Base-by-base conservation (phyloP, 2,888 invertebrate species). In the Seladonia tumulorum region DNA sequence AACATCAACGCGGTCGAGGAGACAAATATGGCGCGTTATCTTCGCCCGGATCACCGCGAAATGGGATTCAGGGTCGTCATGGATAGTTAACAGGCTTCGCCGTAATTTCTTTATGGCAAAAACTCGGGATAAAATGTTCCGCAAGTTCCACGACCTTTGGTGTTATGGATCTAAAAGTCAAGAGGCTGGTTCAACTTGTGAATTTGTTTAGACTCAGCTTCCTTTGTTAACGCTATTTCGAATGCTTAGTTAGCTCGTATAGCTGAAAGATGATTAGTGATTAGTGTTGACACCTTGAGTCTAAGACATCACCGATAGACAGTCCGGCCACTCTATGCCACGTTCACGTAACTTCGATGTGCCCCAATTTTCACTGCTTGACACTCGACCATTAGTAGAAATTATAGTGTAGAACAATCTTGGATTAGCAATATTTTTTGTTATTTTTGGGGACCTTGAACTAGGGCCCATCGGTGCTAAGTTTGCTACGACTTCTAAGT, bases 11-110 rank as follows among this genome's bases (percentile, higher is more conserved):
- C 8, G 68, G 60, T n/a, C 39, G 29, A 47, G 68, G 66, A 82
- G 82, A 82, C 82, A 82, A 82, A 82, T 82, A 75, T n/a, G 75
- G 47, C n/a, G 76, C 5, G 45, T 72, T 76, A 83, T 83, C 76
- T 83, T 45, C 76, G 1, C 45, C 66, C 42, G 45, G 18, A 83
- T 83, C 83, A 12, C 5, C 39, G 49, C 42, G 35, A 71, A 53
- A 53, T 49, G 57, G 29, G n/a, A 16, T 8, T 22, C 0, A 8
- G 16, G 63, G 29, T n/a, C n/a, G 22, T 2, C 12, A 35, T 22
- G 7, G 49, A 53, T 82, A 53, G 72, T 82, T 70, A 60, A 25
- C 57, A 25, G 16, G 45, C 14, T 7, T 47, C 29, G 16, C 7
- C 29, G 63, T 63, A 29, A 68, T 68, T 68, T 68, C 66, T 39